Percentiles rank a stretch among this genome's conserved stretches.
Evolutionary conservation across 2,888 invertebrate species (phyloP).

Genomic region (Barypeithes pellucidus): DNA sequence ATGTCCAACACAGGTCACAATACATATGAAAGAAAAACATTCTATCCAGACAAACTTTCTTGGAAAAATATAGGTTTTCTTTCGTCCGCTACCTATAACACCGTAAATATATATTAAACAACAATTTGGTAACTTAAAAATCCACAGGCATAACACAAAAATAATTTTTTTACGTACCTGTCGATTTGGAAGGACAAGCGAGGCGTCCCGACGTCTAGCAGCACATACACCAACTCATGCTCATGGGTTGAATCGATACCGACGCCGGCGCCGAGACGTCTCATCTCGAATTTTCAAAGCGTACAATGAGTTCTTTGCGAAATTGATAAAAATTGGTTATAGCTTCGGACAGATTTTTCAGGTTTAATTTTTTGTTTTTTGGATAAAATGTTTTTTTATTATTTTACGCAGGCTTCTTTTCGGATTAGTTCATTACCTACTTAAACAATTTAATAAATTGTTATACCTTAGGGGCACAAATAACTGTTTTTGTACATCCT

Average conservation of each 20-base stretch:
- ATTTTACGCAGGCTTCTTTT: not conserved
- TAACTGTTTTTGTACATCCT: too few relatives aligned
- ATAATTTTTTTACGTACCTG: slow-evolving; percentile 64
- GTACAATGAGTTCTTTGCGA: slow-evolving; percentile 12
- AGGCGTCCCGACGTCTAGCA: slow-evolving; percentile 63
- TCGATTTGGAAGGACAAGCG: slow-evolving; percentile 61
- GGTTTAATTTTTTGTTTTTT: not conserved
- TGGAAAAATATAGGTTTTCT: too few relatives aligned
- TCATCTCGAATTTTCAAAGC: slow-evolving; percentile 13
- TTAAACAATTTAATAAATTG: too few relatives aligned
- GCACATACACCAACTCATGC: slow-evolving; percentile 66
- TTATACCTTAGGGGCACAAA: too few relatives aligned
- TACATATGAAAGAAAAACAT: too few relatives aligned
- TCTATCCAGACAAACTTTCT: too few relatives aligned
- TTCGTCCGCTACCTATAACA: not conserved
- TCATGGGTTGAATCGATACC: slow-evolving; percentile 67
- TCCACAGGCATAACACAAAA: slow-evolving; percentile 6
- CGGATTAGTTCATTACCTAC: too few relatives aligned
- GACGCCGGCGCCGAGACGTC: slow-evolving; percentile 65
- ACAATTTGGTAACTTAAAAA: not conserved
- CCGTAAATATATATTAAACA: not conserved
- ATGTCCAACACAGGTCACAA: too few relatives aligned
- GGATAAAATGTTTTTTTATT: not conserved
- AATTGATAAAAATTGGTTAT: slow-evolving; percentile 18
- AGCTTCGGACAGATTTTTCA: not conserved